Evolutionary conservation across 2,797 vertebrate species (phyloP).

Genomic region (Cuniculus paca): DNA sequence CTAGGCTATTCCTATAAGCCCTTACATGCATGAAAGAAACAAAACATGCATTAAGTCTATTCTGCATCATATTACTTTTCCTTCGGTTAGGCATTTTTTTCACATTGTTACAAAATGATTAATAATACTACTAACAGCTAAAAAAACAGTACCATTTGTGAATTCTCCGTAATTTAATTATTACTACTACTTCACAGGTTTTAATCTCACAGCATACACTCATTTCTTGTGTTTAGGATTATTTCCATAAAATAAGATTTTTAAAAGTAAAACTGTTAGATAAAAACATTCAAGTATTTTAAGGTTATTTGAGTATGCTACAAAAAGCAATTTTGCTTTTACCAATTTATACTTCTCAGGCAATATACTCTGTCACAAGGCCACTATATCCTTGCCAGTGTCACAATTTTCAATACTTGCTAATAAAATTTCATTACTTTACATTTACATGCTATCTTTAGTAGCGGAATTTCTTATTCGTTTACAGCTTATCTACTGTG

Average conservation of each 20-base stretch:
- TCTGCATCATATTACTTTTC: neutral
- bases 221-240: neutral
- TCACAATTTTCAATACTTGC: neutral
- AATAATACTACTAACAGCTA: neutral
- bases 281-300: conserved; percentile 25
- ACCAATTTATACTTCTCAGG: neutral
- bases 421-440: neutral
- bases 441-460: neutral
- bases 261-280: neutral
- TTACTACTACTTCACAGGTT: neutral
- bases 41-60: neutral
- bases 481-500: neutral
- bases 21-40: neutral
- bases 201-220: neutral
- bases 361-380: neutral
- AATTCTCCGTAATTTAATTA: neutral
- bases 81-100: neutral
- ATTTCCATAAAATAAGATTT: neutral
- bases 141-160: neutral
- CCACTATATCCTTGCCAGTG: neutral
- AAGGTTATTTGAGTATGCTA: neutral
- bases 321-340: conserved; percentile 15
- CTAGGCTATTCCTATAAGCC: neutral
- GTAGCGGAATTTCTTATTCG: neutral
- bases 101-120: neutral